These are phyloP conservation scores for Phlogophora meticulosa DNA, from an alignment of 2,888 invertebrate species.

Conservation along the genomic window DNA sequence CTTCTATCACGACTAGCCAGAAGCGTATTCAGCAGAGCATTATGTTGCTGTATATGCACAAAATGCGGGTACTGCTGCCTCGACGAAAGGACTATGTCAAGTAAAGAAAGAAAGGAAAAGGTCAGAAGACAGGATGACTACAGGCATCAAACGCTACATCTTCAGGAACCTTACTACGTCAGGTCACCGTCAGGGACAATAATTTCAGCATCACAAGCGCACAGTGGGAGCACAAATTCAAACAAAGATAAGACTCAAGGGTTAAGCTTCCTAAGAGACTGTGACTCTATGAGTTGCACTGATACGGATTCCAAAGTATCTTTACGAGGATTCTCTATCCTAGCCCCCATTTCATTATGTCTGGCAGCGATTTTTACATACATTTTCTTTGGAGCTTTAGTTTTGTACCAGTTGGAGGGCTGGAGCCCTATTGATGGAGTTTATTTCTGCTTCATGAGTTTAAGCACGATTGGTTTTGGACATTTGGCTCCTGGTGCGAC, in stretches of 20 bases:
- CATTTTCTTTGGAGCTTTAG: conserved; percentile 97
- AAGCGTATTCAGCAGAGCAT: conserved; percentile 95
- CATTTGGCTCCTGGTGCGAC: conserved; percentile 95
- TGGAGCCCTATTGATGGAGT: conserved; percentile 98
- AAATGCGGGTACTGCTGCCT: conserved; percentile 97
- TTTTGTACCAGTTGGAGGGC: conserved; percentile 97
- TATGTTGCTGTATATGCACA: conserved; percentile 97
- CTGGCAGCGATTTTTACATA: conserved; percentile 97
- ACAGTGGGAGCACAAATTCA: conserved; percentile 84
- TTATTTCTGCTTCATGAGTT: conserved; percentile 98
- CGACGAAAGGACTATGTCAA: conserved; percentile 95
- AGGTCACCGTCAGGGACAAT: conserved; percentile 89
- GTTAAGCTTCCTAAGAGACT: conserved; percentile 86
- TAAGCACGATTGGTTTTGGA: conserved; percentile 97
- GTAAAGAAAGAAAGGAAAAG: conserved; percentile 95
- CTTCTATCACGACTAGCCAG: conserved; percentile 95
- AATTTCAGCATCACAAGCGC: conserved; percentile 89
- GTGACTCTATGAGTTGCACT: conserved; percentile 91
- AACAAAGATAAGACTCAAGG: conserved; percentile 87
- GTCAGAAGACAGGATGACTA: conserved; percentile 93
- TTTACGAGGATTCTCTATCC: conserved; percentile 94
- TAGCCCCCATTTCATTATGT: conserved; percentile 97
- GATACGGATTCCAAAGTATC: conserved; percentile 93
- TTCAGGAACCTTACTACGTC: conserved; percentile 94
- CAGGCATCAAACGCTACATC: conserved; percentile 91